Percentiles rank a stretch among this genome's conserved stretches.
phyloP scores from a whole-genome alignment of 1,140 invertebrate species.

The Pseudachorutes palmiensis region DNA sequence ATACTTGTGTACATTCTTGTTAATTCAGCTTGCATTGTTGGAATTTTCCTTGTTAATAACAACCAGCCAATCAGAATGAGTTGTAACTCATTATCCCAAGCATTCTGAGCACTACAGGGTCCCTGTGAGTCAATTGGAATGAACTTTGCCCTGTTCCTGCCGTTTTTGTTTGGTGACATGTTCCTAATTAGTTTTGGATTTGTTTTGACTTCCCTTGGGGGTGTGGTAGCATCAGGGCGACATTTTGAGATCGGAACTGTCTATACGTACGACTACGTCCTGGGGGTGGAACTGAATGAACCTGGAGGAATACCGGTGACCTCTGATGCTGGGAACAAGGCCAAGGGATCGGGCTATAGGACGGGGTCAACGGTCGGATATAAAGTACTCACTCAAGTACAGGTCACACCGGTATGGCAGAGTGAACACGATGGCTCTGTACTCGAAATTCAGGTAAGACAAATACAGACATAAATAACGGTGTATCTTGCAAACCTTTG shows the following conservation, averaged over 20 bases:
- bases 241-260: constrained; percentile 34
- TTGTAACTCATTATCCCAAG: too few species aligned
- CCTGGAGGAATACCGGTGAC: constrained; percentile 41
- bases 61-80: too few species aligned
- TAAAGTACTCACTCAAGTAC: constrained; percentile 46
- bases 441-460: constrained; percentile 39
- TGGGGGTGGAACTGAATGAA: constrained; percentile 36
- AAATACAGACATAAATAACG: constrained; percentile 1
- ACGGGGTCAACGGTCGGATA: constrained; percentile 53
- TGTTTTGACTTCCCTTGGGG: constrained; percentile 31
- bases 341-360: neutral
- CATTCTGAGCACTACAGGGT: too few species aligned
- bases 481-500: constrained; percentile 41
- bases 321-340: constrained; percentile 33
- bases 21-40: too few species aligned
- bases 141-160: neutral
- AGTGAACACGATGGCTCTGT: constrained; percentile 43
- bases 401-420: constrained; percentile 50
- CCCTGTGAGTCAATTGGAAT: neutral
- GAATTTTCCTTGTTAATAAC: too few species aligned
- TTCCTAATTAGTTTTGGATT: constrained; percentile 36
- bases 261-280: constrained; percentile 35
- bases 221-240: constrained; percentile 27
- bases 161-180: constrained; percentile 24
- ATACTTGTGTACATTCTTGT: too few species aligned